Conservation (phyloP, 2,797 vertebrate genomes). For the Avahi laniger region DNA sequence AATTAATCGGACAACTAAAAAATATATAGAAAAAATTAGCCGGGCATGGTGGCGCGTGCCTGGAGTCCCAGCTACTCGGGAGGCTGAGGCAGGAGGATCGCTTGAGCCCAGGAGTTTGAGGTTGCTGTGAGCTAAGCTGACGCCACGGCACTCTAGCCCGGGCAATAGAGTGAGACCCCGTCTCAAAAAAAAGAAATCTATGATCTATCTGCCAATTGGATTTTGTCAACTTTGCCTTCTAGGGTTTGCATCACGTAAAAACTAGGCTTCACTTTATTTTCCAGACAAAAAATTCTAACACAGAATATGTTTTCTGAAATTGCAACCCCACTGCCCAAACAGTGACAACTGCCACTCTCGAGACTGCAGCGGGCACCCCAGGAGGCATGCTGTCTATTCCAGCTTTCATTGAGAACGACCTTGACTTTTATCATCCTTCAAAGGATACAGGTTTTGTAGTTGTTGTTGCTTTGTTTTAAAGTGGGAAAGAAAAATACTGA, state of each 20-base stretch:
- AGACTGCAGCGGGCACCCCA: fast-evolving
- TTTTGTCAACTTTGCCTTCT: background rate
- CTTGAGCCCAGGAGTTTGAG: too few species aligned
- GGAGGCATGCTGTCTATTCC: too few species aligned
- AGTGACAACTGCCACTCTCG: background rate
- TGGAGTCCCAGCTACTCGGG: too few species aligned
- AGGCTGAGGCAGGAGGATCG: too few species aligned
- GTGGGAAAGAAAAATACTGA: background rate
- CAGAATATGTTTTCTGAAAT: background rate
- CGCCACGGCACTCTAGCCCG: too few species aligned
- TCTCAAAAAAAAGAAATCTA: background rate
- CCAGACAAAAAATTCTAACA: conserved; percentile 7
- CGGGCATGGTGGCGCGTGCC: too few species aligned
- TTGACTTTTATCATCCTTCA: background rate
- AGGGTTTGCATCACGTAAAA: background rate
- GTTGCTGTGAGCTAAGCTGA: too few species aligned
- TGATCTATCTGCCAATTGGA: background rate
- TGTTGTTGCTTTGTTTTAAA: background rate
- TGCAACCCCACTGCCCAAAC: background rate
- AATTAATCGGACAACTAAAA: too few species aligned
- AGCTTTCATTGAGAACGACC: background rate
- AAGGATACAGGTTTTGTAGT: background rate
- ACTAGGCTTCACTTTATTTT: background rate
- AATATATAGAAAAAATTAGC: too few species aligned
- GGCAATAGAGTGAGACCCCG: too few species aligned